Evolutionary conservation across 2,888 invertebrate genomes (phyloP).

Genomic region (Erynnis tages): DNA sequence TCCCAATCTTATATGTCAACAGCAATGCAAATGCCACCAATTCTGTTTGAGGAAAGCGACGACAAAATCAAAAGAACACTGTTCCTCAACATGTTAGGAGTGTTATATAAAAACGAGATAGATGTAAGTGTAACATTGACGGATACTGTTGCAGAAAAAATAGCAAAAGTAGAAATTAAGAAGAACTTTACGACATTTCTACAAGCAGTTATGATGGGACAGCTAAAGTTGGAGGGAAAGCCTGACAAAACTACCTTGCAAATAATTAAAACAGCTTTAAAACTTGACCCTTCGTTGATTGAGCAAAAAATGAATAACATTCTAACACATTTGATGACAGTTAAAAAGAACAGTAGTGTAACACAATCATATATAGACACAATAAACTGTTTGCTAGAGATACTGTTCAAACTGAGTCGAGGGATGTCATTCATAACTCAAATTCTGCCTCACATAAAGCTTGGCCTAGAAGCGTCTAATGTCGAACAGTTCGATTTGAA

Average conservation of each 20-base stretch:
- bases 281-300: conserved; percentile 66
- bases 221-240: conserved; percentile 64
- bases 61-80: conserved; percentile 59
- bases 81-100: conserved; percentile 64
- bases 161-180: conserved; percentile 63
- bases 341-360: conserved; percentile 53
- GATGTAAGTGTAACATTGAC: conserved; percentile 64
- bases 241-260: conserved; percentile 58
- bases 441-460: conserved; percentile 63
- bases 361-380: conserved; percentile 55
- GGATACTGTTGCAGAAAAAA: conserved; percentile 62
- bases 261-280: conserved; percentile 62
- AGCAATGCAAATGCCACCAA: conserved; percentile 52
- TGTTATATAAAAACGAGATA: conserved; percentile 58
- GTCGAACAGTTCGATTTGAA: conserved; percentile 59
- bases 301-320: conserved; percentile 62
- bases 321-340: conserved; percentile 61
- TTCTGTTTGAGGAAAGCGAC: conserved; percentile 51
- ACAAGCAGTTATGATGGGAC: conserved; percentile 62
- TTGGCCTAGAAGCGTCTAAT: conserved; percentile 56
- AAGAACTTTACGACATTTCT: conserved; percentile 64
- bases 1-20: conserved; percentile 62
- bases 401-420: conserved; percentile 67
- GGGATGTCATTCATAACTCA: conserved; percentile 61
- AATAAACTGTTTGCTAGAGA: conserved; percentile 64